A percentile compares a stretch with the other conserved stretches of the same genome.
Conservation (phyloP, 1,140 invertebrate genomes). For the Globodera ellingtonae region DNA sequence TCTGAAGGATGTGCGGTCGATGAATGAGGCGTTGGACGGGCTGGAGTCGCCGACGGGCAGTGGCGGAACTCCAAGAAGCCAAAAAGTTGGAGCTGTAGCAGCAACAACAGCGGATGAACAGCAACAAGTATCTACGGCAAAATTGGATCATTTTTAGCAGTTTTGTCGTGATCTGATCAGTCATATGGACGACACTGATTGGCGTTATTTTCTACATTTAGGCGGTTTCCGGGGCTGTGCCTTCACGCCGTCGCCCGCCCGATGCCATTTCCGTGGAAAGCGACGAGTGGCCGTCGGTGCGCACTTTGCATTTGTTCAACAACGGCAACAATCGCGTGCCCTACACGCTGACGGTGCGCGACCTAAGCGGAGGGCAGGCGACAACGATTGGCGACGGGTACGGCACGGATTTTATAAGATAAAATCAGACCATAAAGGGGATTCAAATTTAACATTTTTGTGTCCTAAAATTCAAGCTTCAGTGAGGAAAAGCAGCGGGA, state of each 20-base stretch:
- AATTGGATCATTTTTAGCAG: constrained; percentile 9
- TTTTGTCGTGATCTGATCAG: constrained; percentile 22
- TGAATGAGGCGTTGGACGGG: constrained; percentile 23
- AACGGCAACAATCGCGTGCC: constrained; percentile 37
- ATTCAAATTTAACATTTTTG: too few relatives aligned
- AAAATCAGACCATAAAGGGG: too few relatives aligned
- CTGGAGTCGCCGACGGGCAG: constrained; percentile 7
- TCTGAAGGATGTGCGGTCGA: constrained; percentile 40
- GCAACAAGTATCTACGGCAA: not conserved
- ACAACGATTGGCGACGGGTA: not conserved
- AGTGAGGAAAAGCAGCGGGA: not conserved
- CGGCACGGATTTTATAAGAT: not conserved
- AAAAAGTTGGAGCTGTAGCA: not conserved
- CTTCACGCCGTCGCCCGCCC: constrained; percentile 2
- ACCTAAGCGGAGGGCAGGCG: not conserved
- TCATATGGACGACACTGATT: not conserved
- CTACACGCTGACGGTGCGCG: constrained; percentile 52
- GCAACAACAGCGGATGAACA: not conserved
- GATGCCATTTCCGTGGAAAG: constrained; percentile 43
- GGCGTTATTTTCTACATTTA: not conserved
- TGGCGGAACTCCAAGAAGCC: not conserved
- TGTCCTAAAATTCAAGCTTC: too few relatives aligned
- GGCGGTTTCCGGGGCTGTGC: not conserved
- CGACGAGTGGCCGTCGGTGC: constrained; percentile 46
- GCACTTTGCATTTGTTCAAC: constrained; percentile 46